Conservation (phyloP, 2,113 vertebrate genomes). For the Hippolais icterina region DNA sequence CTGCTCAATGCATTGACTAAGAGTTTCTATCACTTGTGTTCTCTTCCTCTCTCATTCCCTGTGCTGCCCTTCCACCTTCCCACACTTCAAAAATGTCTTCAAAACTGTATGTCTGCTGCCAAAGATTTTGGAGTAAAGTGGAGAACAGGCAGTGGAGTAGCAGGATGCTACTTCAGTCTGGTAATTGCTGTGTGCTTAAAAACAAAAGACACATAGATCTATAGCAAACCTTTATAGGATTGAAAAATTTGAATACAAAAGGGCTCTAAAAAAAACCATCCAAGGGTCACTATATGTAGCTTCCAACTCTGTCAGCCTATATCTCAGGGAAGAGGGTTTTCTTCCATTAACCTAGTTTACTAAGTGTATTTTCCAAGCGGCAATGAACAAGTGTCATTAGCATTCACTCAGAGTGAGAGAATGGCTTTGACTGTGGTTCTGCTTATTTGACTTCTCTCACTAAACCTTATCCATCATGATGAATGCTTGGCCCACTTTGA, state of each 20-base stretch:
- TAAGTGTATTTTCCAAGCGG: background rate
- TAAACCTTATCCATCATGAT: conserved; percentile 17
- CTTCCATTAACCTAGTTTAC: conserved; percentile 38
- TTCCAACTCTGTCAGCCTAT: background rate
- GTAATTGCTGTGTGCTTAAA: background rate
- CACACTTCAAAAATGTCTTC: background rate
- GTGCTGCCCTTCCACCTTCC: background rate
- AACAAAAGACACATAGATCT: background rate
- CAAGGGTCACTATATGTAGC: background rate
- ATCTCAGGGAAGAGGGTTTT: background rate
- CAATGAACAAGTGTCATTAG: conserved; percentile 14
- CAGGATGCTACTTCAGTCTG: background rate
- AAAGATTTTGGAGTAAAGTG: background rate
- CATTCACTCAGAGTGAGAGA: conserved; percentile 33
- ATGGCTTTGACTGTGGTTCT: conserved; percentile 39
- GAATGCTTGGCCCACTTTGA: conserved; percentile 40
- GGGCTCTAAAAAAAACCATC: background rate
- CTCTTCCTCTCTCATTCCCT: background rate
- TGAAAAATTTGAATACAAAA: background rate
- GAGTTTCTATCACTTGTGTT: background rate
- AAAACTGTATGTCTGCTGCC: background rate
- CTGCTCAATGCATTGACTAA: background rate
- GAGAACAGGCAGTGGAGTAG: background rate
- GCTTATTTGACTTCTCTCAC: conserved; percentile 50
- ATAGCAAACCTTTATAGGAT: background rate